Evolutionary conservation across 92 coral and sea anemone genomes (phyloP), one percentile per base, ranked within the genome.

Genomic region (Pocillopora meandrina): DNA sequence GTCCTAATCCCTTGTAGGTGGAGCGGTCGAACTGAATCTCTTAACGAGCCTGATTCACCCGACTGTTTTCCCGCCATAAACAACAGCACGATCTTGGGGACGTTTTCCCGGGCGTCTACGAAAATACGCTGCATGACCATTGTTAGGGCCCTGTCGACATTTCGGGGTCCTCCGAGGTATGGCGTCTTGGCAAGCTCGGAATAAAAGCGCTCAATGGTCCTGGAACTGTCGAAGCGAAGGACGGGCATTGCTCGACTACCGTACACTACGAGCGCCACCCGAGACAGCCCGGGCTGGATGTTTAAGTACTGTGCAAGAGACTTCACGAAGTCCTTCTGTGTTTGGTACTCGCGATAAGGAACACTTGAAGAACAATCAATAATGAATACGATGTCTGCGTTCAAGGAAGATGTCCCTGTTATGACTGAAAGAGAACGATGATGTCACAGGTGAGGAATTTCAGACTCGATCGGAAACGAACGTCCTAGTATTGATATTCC

Each of bases 41-140:
- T 65, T 18, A 93, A 47, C 9, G 91, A 85, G 7, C 90, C 95
- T 15, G 86, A 65, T 16, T 77, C 74, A n/a, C 87, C 87, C 36
- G 91, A 80, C 35, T 89, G 97, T 65, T 85, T 89, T 23, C 97
- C 97, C 68, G 93, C 90, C 68, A 93, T 89, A 68, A 93, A 77
- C 23, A 93, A 89, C 26, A 93, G 78, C 60, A 85, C 72, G 57
- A 93, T 80, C 60, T 89, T 91, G 16, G 95, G 97, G 13, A 87
- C 90, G 47, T 87, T 84, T 20, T 70, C 79, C 57, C 91, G 83
- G 42, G 89, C 86, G 33, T 79, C 70, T 20, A 67, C 68, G 18
- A 93, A 84, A 17, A 84, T 65, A 33, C 58, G 72, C 7, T 42
- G 52, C 42, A 77, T 56, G 57, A 91, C 90, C 1, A 57, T 62